Evolutionary conservation across 1,140 invertebrate genomes (phyloP), one percentile per base, ranked within the genome.

Genomic region (Leptinotarsa lineolata): DNA sequence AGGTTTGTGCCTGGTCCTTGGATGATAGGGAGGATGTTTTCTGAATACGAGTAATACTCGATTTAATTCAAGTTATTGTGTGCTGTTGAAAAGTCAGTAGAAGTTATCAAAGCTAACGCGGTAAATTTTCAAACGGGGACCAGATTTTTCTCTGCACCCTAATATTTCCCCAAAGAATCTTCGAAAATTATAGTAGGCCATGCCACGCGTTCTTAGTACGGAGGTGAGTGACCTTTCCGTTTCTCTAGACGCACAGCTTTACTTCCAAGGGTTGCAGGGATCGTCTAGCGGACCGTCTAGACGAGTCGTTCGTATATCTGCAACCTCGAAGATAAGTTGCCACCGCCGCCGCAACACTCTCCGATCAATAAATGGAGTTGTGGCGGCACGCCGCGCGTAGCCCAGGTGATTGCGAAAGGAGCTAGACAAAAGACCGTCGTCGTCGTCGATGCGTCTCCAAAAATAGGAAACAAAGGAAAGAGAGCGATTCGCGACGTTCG

Each of bases 181-280:
- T 22, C 21, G 15, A 66, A 44, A n/a, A 46, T 66, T 44, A 12
- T 13, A 44, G 48, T 54, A 54, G 48, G 48, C 48, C 48, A 15
- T 54, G 48, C 48, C 15, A 54, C 48, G 15, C 48, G 15, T 54
- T 54, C 48, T 18, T 54, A 54, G n/a, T 54, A 15, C 6, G 48
- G 15, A 15, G 68, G 68, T 69, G 46, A 69, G 2, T 44, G 68
- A 69, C 68, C 68, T 69, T 30, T 30, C 22, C 20, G 54, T 48
- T 54, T 69, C 68, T 24, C 54, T 58, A 59, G 68, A 66, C 64
- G 46, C 13, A 18, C 54, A 48, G 22, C 48, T 58, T 59, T 58
- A 69, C 68, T 69, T 69, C 46, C 68, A 69, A 69, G 68, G 68
- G 68, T 69, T 58, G 68, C 48, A 58, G 39, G 64, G 64, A 66